Base-by-base conservation (phyloP, 2,113 vertebrate species). In the Ariopsis seemanni region DNA sequence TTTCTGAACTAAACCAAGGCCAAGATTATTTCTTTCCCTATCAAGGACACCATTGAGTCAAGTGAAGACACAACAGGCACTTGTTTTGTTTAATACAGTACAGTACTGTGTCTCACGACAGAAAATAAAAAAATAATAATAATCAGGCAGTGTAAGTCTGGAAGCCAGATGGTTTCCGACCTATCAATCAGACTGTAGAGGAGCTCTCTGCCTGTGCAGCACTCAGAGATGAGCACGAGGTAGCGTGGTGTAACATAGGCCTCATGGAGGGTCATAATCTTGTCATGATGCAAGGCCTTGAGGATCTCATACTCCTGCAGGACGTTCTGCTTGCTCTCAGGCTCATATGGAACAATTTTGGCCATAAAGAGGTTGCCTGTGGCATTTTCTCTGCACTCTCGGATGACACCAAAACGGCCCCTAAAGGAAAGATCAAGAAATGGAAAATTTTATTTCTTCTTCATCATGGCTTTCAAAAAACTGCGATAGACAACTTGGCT, bases 241-340 rank as follows among this genome's bases (percentile, higher is more conserved):
- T 99, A 99, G 50, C 98, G 97, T 0, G 98, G 98, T 0, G 98
- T 99, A 93, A 99, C 98, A 84, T 99, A 99, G 0, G 98, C 98
- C 90, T 99, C 98, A 0, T 99, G 98, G 77, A 99, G 94, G 25
- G 96, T 94, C 98, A 99, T 99, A 93, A 99, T 95, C 90, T 96
- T 95, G 72, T 99, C 97, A 0, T 99, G 97, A 88, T 98, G 98
- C 79, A 99, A 95, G 0, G 96, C 96, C 90, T 99, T 98, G 34
- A 99, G 96, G 91, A 99, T 97, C 92, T 99, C 98, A 0, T 99
- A 99, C 82, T 99, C 98, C 93, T 98, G 98, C 67, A 99, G 95
- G 79, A 98, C 97, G 0, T 79, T 90, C 88, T 96, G 96, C 91
- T 98, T 99, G 93, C 91, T 96, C 85, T 99, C 97, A 0, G 94